phyloP scores from a whole-genome alignment of 2,797 vertebrate species.

The Myotis pilosus region DNA sequence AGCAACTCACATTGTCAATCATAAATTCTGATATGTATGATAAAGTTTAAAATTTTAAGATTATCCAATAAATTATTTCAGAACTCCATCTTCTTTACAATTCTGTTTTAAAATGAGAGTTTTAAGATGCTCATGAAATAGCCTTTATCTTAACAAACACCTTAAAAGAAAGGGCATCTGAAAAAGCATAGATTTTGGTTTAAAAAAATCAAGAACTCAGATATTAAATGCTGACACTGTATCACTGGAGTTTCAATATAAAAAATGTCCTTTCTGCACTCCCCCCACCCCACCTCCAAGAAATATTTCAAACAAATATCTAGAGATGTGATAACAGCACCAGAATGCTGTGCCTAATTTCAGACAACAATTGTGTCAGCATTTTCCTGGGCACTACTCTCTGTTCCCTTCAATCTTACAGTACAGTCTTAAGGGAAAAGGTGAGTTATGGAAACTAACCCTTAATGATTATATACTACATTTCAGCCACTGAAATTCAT shows the following conservation, averaged over 20 bases:
- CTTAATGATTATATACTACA: background rate
- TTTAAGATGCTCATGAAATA: background rate
- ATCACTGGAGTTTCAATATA: background rate
- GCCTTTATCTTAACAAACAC: background rate
- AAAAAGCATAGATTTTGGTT: background rate
- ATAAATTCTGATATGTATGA: background rate
- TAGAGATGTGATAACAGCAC: background rate
- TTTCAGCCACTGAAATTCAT: background rate
- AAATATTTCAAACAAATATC: background rate
- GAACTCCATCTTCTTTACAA: background rate
- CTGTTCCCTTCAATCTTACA: background rate
- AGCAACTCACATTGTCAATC: background rate
- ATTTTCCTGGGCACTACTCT: background rate
- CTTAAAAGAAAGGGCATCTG: background rate
- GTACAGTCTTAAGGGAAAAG: background rate
- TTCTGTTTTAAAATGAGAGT: background rate
- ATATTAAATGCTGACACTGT: background rate
- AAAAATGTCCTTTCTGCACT: background rate
- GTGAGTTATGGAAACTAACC: background rate
- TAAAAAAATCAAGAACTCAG: background rate
- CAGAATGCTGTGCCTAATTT: background rate
- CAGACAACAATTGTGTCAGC: background rate
- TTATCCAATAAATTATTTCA: background rate
- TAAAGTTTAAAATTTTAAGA: background rate
- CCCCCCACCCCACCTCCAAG: background rate